phyloP scores from a whole-genome alignment of 2,113 vertebrate species.

The Bos javanicus region DNA sequence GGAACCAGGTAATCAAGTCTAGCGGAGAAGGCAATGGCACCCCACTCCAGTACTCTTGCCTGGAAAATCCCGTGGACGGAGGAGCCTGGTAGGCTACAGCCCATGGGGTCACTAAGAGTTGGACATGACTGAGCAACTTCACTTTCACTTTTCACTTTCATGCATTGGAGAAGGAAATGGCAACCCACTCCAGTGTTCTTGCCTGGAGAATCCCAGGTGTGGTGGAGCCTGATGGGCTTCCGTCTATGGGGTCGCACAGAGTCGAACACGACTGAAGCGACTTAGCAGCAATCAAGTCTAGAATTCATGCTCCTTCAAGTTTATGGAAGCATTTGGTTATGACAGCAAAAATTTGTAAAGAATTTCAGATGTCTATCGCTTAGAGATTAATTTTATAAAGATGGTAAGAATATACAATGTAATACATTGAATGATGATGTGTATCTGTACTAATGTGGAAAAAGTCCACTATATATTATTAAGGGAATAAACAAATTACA shows the following conservation, averaged over 20 bases:
- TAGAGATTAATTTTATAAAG: background rate
- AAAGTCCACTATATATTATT: background rate
- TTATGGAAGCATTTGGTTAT: background rate
- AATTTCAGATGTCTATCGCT: background rate
- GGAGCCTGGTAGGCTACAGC: too few relatives aligned
- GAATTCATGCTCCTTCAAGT: background rate
- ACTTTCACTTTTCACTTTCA: too few relatives aligned
- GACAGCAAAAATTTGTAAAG: background rate
- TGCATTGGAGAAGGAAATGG: too few relatives aligned
- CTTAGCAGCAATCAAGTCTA: background rate
- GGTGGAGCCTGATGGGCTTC: too few relatives aligned
- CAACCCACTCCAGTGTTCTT: too few relatives aligned
- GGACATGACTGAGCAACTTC: too few relatives aligned
- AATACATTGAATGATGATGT: background rate
- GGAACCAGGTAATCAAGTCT: background rate
- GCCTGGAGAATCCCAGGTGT: too few relatives aligned
- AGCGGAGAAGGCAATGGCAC: background rate
- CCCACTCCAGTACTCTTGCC: too few relatives aligned
- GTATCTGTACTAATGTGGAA: background rate
- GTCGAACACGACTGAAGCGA: too few relatives aligned
- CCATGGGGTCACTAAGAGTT: too few relatives aligned
- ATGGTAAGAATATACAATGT: background rate
- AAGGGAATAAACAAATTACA: background rate
- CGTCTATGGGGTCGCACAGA: too few relatives aligned
- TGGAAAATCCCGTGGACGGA: too few relatives aligned